Evolutionary conservation across 2,113 vertebrate species (phyloP).

Genomic region (Spermophilus dauricus): DNA sequence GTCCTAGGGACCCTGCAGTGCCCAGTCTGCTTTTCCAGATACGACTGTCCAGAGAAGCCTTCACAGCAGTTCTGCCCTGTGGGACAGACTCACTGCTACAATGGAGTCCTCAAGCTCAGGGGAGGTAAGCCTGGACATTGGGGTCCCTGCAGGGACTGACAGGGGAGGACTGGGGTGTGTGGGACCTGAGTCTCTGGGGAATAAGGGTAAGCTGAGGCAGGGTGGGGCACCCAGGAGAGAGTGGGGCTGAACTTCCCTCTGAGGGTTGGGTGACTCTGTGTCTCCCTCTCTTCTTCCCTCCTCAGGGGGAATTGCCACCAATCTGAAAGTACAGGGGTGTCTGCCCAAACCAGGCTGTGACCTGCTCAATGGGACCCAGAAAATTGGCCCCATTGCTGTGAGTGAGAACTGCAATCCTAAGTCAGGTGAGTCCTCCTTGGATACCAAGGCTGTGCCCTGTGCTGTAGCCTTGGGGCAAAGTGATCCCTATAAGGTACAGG

Average conservation of each 20-base stretch:
- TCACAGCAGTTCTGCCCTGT: background rate
- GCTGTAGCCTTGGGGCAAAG: rapidly evolving
- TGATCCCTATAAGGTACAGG: rapidly evolving
- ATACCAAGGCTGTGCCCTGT: background rate
- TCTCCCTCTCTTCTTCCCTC: background rate
- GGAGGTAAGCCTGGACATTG: background rate
- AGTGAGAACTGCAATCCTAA: background rate
- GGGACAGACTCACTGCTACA: slow-evolving; percentile 14
- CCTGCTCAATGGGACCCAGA: slow-evolving; percentile 53
- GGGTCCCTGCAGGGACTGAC: rapidly evolving
- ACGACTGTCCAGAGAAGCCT: rapidly evolving
- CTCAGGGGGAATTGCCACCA: rapidly evolving
- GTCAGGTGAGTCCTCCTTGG: background rate
- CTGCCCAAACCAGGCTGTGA: slow-evolving; percentile 44
- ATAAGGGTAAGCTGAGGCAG: background rate
- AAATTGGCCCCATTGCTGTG: background rate
- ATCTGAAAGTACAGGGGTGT: slow-evolving; percentile 53
- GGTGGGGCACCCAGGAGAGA: background rate
- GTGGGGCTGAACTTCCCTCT: background rate
- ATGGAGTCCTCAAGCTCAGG: background rate
- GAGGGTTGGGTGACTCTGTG: background rate
- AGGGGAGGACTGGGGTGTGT: background rate
- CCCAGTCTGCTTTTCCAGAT: slow-evolving; percentile 20
- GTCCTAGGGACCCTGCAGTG: background rate
- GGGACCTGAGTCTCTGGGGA: background rate